Percentiles rank a stretch among this genome's conserved stretches.
Conservation (phyloP, 2,113 vertebrate species). For the Semnornis frantzii region DNA sequence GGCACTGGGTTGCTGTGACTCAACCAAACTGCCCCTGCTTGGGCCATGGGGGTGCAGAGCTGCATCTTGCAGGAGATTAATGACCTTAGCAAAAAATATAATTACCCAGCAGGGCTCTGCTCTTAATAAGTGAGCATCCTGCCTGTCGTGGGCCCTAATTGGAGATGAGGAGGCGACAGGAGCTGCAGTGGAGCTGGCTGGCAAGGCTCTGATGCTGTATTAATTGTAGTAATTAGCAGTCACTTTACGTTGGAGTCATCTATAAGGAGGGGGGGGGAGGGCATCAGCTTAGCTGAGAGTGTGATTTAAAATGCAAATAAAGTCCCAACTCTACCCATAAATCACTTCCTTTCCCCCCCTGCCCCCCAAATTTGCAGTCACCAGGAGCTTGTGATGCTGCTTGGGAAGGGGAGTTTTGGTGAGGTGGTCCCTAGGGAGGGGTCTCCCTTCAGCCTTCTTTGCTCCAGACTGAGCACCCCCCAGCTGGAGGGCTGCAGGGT, state of each 20-base stretch:
- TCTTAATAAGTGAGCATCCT: slow-evolving; percentile 78
- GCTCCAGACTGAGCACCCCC: no score
- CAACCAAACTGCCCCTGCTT: neutral
- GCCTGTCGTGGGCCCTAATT: slow-evolving; percentile 79
- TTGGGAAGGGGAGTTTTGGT: neutral
- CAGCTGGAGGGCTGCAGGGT: no score
- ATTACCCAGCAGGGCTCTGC: slow-evolving; percentile 74
- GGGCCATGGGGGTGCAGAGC: neutral
- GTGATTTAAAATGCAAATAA: slow-evolving; percentile 82
- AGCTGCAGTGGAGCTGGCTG: slow-evolving; percentile 75
- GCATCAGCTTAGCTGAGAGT: slow-evolving; percentile 70
- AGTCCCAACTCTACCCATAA: slow-evolving; percentile 64
- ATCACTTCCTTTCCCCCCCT: slow-evolving; percentile 46
- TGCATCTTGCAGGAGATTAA: slow-evolving; percentile 53
- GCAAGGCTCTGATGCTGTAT: slow-evolving; percentile 77
- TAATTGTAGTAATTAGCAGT: slow-evolving; percentile 87
- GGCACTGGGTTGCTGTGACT: no score
- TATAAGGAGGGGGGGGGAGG: slow-evolving; percentile 82
- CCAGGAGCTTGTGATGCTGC: neutral
- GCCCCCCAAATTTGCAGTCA: neutral
- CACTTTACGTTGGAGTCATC: slow-evolving; percentile 82
- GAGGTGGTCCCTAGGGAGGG: neutral
- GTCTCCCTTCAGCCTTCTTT: no score
- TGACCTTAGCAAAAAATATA: slow-evolving; percentile 69
- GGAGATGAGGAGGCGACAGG: slow-evolving; percentile 81